Base-by-base conservation (phyloP, 2,888 invertebrate species). In the Sesia bembeciformis region DNA sequence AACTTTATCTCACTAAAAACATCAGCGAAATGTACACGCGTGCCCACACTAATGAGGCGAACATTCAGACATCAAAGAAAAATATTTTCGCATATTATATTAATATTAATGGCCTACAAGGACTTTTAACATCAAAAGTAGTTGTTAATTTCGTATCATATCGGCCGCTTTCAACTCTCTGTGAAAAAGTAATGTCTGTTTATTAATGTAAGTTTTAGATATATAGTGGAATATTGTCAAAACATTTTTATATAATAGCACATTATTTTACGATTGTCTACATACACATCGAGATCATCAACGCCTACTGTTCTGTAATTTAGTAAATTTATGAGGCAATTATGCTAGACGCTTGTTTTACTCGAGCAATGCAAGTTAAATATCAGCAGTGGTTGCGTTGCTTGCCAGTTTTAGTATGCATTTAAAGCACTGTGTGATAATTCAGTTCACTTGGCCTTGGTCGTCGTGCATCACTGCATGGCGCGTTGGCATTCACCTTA, bases 401-500 rank as follows among this genome's bases (percentile, higher is more conserved):
- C 2, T 23, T 23, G 23, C 23, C 23, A 23, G 23, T 59, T 60
- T 55, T 53, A 56, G 41, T 62, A 59, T 61, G 61, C 56, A 56
- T 57, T 60, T 63, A 62, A 65, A 61, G 60, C 59, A 58, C 62
- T 65, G 62, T 69, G 74, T 6, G 46, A 46, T 46, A 46, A 46
- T 46, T 46, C 46, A 46, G 46, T 46, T 46, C 46, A 78, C 62
- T 73, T 77, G 86, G 83, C 88, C 87, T 88, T 86, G 87, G 74
- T 71, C 63, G 71, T 60, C 59, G 75, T 74, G 74, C 76, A 77
- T 69, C 75, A 70, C 62, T 71, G 76, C 74, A 72, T 65, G 64
- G 76, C 74, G 66, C 74, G 71, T 66, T 76, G 76, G 76, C 75
- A 74, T 76, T 76, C 74, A 75, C 76, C 79, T 89, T 89, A 88